Percentiles rank a stretch among this genome's conserved stretches.
These are phyloP conservation scores for Patella caerulea DNA, from an alignment of 2,888 invertebrate species.

Conservation along the genomic window DNA sequence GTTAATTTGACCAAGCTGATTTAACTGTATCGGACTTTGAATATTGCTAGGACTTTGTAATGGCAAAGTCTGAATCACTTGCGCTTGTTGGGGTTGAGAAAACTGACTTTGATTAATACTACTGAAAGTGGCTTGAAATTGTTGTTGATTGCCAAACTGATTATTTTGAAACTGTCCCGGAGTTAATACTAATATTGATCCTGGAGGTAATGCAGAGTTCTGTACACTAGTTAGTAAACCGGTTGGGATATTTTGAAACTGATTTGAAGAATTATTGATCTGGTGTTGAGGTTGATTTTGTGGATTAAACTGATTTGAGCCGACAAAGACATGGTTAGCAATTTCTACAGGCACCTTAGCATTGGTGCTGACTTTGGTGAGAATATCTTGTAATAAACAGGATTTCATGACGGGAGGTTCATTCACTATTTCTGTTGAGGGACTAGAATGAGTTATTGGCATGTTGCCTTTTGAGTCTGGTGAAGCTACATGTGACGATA, in stretches of 20 bases:
- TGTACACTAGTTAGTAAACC: constrained; percentile 6
- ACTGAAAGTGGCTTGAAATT: not conserved
- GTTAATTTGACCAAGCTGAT: too few species aligned
- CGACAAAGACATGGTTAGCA: not conserved
- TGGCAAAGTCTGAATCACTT: too few species aligned
- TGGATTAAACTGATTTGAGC: not conserved
- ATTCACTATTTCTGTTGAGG: not conserved
- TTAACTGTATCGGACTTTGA: too few species aligned
- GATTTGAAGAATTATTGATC: not conserved
- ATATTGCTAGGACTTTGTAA: too few species aligned
- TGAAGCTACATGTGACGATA: not conserved
- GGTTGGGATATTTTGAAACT: not conserved
- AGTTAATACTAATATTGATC: not conserved
- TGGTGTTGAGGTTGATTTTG: not conserved
- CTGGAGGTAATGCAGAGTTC: not conserved
- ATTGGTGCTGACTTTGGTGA: not conserved
- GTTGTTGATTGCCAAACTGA: not conserved
- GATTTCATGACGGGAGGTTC: not conserved
- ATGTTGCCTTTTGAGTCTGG: not conserved
- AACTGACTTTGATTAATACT: not conserved
- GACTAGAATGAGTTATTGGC: constrained; percentile 6
- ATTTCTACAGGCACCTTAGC: not conserved
- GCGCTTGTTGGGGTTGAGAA: not conserved
- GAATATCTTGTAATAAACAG: not conserved
- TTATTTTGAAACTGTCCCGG: not conserved